Conservation (phyloP, 2,113 vertebrate species). For the Cinclus mexicanus region DNA sequence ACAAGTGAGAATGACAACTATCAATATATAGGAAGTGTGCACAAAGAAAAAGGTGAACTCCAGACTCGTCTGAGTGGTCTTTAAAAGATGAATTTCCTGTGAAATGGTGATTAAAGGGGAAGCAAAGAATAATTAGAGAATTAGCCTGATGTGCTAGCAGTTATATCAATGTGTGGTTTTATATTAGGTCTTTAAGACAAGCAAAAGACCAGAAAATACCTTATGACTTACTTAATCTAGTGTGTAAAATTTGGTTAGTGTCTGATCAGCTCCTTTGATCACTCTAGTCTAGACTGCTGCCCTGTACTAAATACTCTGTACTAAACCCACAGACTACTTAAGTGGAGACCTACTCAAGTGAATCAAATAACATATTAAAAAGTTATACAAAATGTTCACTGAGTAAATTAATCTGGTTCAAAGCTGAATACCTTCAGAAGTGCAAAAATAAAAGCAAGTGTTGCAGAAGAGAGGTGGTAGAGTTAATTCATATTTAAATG, state of each 20-base stretch:
- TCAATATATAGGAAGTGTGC: neutral
- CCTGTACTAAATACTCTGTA: neutral
- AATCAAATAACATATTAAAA: neutral
- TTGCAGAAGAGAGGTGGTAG: neutral
- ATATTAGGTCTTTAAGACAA: neutral
- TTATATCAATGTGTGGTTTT: neutral
- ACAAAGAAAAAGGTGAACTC: slow-evolving; percentile 9
- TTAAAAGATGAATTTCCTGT: neutral
- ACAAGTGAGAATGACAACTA: slow-evolving; percentile 29
- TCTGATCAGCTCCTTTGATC: slow-evolving; percentile 40
- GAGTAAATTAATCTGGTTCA: neutral
- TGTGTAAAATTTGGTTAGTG: neutral
- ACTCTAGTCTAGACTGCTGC: neutral
- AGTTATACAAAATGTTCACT: neutral
- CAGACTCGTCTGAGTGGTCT: neutral
- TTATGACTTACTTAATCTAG: neutral
- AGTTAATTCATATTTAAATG: neutral
- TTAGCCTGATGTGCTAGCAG: neutral
- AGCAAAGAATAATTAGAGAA: slow-evolving; percentile 10
- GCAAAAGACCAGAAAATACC: neutral
- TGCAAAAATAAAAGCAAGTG: neutral
- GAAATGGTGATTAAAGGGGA: neutral
- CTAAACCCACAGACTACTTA: neutral
- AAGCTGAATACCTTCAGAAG: neutral
- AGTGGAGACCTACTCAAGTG: neutral